A percentile compares a stretch with the other conserved stretches of the same genome.
Conservation (phyloP, 30 jellyfish, hydroid and myxozoan species). For the Nemopilema nomurai region DNA sequence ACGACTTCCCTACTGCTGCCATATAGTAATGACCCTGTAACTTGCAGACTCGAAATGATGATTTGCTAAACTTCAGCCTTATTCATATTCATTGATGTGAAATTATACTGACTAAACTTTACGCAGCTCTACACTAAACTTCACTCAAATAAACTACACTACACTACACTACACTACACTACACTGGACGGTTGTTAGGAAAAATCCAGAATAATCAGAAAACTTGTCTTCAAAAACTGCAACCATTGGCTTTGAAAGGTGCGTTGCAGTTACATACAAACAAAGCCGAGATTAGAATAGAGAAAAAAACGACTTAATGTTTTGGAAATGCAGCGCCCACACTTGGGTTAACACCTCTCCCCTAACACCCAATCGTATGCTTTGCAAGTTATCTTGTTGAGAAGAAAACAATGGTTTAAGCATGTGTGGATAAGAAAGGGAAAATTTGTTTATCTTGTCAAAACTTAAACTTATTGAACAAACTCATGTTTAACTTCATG, state of each 20-base stretch:
- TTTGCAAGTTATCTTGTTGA: conserved; percentile 42
- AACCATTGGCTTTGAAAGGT: not conserved
- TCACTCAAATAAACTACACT: no score
- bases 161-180: not conserved
- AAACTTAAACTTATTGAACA: not conserved
- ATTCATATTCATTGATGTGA: no score
- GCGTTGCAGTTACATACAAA: not conserved
- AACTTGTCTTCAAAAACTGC: not conserved
- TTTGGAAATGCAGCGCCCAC: not conserved
- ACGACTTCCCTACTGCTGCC: no score
- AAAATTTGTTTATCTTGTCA: conserved; percentile 43
- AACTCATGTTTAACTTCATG: conserved; percentile 11
- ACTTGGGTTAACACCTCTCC: conserved; percentile 33
- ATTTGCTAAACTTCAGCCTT: no score
- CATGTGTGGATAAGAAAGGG: conserved; percentile 31
- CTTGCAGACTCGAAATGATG: no score
- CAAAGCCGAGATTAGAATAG: not conserved
- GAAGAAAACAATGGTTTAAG: conserved; percentile 7
- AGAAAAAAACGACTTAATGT: not conserved
- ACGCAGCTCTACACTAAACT: no score
- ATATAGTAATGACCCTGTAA: no score
- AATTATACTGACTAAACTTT: no score
- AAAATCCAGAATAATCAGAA: not conserved
- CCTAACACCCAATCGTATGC: conserved; percentile 51
- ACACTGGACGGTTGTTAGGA: not conserved